These are phyloP conservation scores for Bacillus rossius DNA, from an alignment of 1,140 invertebrate species.

Conservation along the genomic window DNA sequence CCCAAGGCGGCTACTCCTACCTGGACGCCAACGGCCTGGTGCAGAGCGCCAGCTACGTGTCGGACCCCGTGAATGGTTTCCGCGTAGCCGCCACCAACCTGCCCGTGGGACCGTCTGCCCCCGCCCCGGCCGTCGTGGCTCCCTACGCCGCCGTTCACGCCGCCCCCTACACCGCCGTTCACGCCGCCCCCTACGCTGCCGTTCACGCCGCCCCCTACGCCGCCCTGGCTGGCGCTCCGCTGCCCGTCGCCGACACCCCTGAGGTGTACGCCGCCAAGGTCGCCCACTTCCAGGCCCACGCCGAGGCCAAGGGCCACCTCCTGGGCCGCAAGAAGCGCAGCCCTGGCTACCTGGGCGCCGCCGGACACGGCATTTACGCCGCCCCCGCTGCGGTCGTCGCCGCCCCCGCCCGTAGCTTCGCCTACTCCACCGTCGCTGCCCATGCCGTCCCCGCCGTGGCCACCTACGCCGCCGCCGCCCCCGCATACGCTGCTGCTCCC, in stretches of 20 bases:
- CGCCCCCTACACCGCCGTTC: not conserved
- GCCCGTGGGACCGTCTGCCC: slow-evolving; percentile 39
- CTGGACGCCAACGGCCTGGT: slow-evolving; percentile 60
- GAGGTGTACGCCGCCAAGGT: not conserved
- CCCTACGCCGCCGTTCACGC: too few species aligned
- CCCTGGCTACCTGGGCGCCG: too few species aligned
- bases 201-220: slow-evolving; percentile 8
- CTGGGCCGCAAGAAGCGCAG: slow-evolving; percentile 7
- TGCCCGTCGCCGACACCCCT: not conserved
- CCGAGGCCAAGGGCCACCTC: not conserved
- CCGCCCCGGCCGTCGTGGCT: slow-evolving; percentile 4
- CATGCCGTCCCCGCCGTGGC: not conserved
- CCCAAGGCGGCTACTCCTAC: slow-evolving; percentile 62
- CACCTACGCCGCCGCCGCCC: not conserved
- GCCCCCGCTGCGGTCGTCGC: not conserved
- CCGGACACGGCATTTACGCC: not conserved
- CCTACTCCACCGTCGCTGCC: not conserved
- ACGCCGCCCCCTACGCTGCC: not conserved
- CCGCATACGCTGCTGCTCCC: not conserved
- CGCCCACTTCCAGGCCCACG: slow-evolving; percentile 2
- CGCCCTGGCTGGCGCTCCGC: not conserved
- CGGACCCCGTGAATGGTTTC: slow-evolving; percentile 56
- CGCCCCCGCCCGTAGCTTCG: not conserved
- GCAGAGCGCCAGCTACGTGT: slow-evolving; percentile 51
- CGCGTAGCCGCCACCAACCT: slow-evolving; percentile 57